Evolutionary conservation across 2,113 vertebrate species (phyloP), one percentile per base, ranked within the genome.

Genomic region (Brachypteracias leptosomus): DNA sequence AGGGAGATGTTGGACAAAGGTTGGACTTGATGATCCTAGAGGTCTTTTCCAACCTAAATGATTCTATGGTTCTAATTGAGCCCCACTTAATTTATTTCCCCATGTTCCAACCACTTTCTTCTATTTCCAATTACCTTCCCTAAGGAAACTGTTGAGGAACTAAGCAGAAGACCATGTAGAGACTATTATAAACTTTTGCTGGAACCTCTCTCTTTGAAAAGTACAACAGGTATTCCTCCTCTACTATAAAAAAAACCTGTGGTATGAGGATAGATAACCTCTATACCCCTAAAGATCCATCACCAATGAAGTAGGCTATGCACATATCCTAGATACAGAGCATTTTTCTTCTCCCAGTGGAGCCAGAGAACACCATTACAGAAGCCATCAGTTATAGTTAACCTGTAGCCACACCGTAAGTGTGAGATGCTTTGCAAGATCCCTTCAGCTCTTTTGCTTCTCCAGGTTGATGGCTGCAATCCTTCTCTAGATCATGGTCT

Each of bases 371-470:
- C 35, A 40, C 29, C 20, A 3, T 11, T 14, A 22, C 21, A 63
- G 70, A 38, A 68, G 9, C 13, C 47, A 42, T 12, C 16, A 38
- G 18, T 42, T 17, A 10, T 3, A 11, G 24, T 24, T 77, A 77
- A 71, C 17, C 28, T 11, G 4, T 18, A 55, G 26, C 55, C 42
- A 51, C 42, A 24, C 35, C 13, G 10, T 3, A 7, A 25, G 9
- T 4, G 0, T 42, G 59, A 38, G 16, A 20, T 11, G 29, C 49
- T 68, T 40, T 11, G 1, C 46, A 51, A 35, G 5, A 4, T 5
- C 38, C 54, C 16, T n/a, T 35, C 42, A 42, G 47, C 15, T 24
- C 0, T 0, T 31, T 25, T 10, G 0, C 9, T 6, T 61, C 73
- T 49, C 17, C 18, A 47, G 61, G 49, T 5, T 52, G 49, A 59